These are phyloP conservation scores for Mayetiola destructor DNA, from an alignment of 2,888 invertebrate species.

Conservation along the genomic window DNA sequence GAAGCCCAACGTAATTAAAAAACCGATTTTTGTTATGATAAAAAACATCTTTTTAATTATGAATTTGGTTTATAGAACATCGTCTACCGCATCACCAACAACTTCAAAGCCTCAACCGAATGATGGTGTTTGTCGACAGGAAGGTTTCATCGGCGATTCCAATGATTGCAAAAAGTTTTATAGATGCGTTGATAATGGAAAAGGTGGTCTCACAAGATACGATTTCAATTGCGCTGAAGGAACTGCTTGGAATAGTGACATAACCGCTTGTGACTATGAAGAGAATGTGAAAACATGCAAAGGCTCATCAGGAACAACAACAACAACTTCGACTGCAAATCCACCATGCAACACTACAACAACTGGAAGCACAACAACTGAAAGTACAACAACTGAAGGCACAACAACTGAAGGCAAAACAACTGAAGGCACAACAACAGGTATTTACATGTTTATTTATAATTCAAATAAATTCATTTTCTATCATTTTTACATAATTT, in stretches of 20 bases:
- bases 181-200: constrained; percentile 48
- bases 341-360: constrained; percentile 17
- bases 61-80: neutral
- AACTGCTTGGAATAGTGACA: constrained; percentile 43
- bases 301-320: constrained; percentile 18
- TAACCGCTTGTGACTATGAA: constrained; percentile 30
- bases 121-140: constrained; percentile 26
- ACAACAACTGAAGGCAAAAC: constrained; percentile 13
- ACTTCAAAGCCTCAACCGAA: constrained; percentile 15
- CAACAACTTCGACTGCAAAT: constrained; percentile 20
- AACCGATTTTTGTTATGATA: neutral
- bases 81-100: constrained; percentile 16
- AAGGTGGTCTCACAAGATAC: constrained; percentile 43
- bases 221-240: constrained; percentile 51
- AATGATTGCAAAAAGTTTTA: constrained; percentile 49
- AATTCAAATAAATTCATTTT: too few relatives aligned
- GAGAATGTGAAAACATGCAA: neutral
- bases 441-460: too few relatives aligned
- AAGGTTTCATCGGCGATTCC: constrained; percentile 36
- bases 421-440: neutral
- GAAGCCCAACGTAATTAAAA: neutral
- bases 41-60: neutral
- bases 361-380: constrained; percentile 1
- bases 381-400: neutral
- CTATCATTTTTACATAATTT: too few relatives aligned